Conservation (phyloP, 2,113 vertebrate species). For the Piliocolobus tephrosceles region DNA sequence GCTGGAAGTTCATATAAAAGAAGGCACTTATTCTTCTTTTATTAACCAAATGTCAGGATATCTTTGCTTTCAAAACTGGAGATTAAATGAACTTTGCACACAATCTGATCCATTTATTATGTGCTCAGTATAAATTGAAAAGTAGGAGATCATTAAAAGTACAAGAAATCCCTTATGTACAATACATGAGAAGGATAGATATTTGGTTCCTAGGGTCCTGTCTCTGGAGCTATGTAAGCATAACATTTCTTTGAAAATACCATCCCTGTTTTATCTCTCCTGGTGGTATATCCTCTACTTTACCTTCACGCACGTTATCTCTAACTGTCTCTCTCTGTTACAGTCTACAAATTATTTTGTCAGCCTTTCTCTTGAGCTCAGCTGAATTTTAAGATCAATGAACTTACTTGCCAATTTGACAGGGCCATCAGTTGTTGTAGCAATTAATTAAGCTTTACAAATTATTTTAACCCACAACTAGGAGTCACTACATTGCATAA, state of each 20-base stretch:
- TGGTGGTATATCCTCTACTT: not conserved
- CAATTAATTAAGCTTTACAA: slow-evolving; percentile 80
- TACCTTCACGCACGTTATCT: slow-evolving; percentile 19
- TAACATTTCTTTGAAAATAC: slow-evolving; percentile 50
- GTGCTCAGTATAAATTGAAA: slow-evolving; percentile 32
- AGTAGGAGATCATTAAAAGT: slow-evolving; percentile 19
- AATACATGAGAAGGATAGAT: not conserved
- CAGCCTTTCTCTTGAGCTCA: slow-evolving; percentile 70
- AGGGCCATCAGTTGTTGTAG: slow-evolving; percentile 72
- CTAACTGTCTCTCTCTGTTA: not conserved
- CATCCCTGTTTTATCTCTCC: not conserved
- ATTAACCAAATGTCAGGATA: not conserved
- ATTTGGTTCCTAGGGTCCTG: slow-evolving; percentile 5
- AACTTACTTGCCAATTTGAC: slow-evolving; percentile 75
- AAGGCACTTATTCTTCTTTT: not conserved
- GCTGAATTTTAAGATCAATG: slow-evolving; percentile 80
- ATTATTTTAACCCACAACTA: slow-evolving; percentile 69
- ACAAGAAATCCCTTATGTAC: not conserved
- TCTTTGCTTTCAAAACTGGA: slow-evolving; percentile 38
- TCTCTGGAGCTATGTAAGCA: not conserved
- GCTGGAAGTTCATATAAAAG: not conserved
- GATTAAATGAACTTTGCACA: slow-evolving; percentile 14
- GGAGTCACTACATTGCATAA: slow-evolving; percentile 66
- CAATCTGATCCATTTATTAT: slow-evolving; percentile 41
- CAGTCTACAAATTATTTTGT: slow-evolving; percentile 64